Evolutionary conservation across 2,797 vertebrate species (phyloP).

Genomic region (Pristis pectinata): DNA sequence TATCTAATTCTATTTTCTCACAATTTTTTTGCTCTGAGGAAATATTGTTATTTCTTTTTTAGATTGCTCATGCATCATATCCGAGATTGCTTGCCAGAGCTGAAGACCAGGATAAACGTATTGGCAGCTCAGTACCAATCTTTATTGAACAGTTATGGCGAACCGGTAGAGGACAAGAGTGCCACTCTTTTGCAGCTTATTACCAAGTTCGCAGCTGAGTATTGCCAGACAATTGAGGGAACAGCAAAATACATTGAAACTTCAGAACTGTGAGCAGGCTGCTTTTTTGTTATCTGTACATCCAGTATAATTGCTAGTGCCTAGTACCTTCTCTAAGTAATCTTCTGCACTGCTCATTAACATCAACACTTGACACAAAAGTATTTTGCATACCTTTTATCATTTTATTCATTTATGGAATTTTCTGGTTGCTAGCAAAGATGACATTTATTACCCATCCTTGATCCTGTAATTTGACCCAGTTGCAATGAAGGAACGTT

Average conservation of each 20-base stretch:
- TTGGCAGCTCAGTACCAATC: slow-evolving; percentile 95
- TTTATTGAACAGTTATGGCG: slow-evolving; percentile 90
- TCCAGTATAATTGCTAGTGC: neutral
- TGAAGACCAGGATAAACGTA: slow-evolving; percentile 96
- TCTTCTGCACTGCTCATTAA: neutral
- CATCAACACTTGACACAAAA: neutral
- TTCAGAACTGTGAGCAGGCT: slow-evolving; percentile 82
- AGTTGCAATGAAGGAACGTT: too few relatives aligned
- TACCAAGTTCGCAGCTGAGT: slow-evolving; percentile 96
- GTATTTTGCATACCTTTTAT: neutral
- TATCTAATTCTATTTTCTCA: neutral
- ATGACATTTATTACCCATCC: too few relatives aligned
- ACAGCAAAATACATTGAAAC: slow-evolving; percentile 99
- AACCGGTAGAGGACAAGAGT: slow-evolving; percentile 93
- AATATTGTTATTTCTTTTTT: slow-evolving; percentile 39
- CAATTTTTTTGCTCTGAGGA: neutral
- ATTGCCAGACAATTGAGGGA: slow-evolving; percentile 98
- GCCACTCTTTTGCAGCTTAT: slow-evolving; percentile 95
- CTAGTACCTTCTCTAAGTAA: neutral
- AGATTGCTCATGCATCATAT: slow-evolving; percentile 98
- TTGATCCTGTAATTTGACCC: too few relatives aligned
- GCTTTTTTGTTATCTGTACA: neutral
- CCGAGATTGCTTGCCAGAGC: slow-evolving; percentile 89
- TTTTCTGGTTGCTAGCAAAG: too few relatives aligned
- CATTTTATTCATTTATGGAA: neutral